Conservation (phyloP, 2,113 vertebrate species). For the Nymphicus hollandicus region DNA sequence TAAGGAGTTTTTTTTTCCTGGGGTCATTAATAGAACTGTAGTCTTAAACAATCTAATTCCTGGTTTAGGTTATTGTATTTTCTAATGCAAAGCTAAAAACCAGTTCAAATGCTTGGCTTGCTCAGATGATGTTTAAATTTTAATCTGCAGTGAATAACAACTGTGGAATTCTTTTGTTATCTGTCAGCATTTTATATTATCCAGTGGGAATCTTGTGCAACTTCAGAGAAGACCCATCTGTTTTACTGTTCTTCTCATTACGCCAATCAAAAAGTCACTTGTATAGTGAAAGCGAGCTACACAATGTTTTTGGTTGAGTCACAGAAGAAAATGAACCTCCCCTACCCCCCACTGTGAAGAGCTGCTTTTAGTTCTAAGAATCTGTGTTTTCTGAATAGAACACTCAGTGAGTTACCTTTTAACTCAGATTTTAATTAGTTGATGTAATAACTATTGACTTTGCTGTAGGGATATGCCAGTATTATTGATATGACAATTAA, state of each 20-base stretch:
- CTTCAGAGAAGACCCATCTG: conserved; percentile 64
- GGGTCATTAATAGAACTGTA: neutral
- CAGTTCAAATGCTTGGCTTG: conserved; percentile 1
- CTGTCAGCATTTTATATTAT: conserved; percentile 73
- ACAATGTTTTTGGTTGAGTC: neutral
- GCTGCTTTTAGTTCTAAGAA: neutral
- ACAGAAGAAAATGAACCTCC: neutral
- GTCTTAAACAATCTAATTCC: neutral
- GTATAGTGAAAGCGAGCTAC: neutral
- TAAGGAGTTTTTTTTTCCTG: neutral
- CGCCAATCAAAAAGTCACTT: conserved; percentile 60
- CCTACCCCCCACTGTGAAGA: neutral
- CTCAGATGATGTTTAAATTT: conserved; percentile 68
- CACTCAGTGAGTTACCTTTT: conserved; percentile 44
- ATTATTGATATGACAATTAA: conserved; percentile 75
- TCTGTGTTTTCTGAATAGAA: conserved; percentile 45
- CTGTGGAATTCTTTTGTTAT: conserved; percentile 41
- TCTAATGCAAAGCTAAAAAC: neutral
- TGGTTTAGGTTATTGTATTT: neutral
- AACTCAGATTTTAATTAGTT: conserved; percentile 70
- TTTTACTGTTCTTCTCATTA: conserved; percentile 50
- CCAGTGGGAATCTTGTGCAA: conserved; percentile 62
- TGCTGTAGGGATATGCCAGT: conserved; percentile 44
- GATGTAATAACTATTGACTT: conserved; percentile 67
- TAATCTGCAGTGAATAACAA: conserved; percentile 68